Evolutionary conservation across 1,140 invertebrate genomes (phyloP).

Genomic region (Macrobrachium nipponense): DNA sequence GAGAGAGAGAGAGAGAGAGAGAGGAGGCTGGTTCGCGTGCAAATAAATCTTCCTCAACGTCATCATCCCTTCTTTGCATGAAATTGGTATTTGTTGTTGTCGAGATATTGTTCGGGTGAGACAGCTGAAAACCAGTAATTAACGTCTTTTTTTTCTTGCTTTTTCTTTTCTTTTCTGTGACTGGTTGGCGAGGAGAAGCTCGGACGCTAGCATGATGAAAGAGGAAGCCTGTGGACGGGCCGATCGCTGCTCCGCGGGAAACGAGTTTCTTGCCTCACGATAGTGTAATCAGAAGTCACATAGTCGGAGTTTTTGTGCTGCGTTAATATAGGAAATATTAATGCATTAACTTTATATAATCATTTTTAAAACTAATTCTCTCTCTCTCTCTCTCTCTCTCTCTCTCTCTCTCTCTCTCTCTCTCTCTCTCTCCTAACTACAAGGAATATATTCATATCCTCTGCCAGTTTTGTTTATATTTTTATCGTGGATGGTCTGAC

Average conservation of each 20-base stretch:
- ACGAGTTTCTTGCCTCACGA: neutral
- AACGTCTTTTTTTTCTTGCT: slow-evolving; percentile 22
- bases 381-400: slow-evolving; percentile 28
- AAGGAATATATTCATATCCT: neutral
- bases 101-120: slow-evolving; percentile 40
- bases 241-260: slow-evolving; percentile 12
- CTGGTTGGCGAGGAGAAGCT: neutral
- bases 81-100: slow-evolving; percentile 53
- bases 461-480: no score
- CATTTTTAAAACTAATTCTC: neutral
- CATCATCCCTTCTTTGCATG: slow-evolving; percentile 42
- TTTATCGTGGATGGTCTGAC: no score
- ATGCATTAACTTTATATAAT: neutral
- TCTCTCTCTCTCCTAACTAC: neutral
- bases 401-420: slow-evolving; percentile 28
- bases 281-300: slow-evolving; percentile 3
- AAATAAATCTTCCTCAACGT: slow-evolving; percentile 32
- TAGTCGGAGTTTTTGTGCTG: neutral
- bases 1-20: no score
- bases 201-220: slow-evolving; percentile 28
- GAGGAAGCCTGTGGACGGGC: neutral
- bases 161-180: slow-evolving; percentile 8
- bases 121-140: slow-evolving; percentile 47
- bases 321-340: neutral
- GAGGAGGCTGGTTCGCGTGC: neutral